Evolutionary conservation across 2,113 vertebrate species (phyloP), one percentile per base, ranked within the genome.

Genomic region (Crotalus helleri): DNA sequence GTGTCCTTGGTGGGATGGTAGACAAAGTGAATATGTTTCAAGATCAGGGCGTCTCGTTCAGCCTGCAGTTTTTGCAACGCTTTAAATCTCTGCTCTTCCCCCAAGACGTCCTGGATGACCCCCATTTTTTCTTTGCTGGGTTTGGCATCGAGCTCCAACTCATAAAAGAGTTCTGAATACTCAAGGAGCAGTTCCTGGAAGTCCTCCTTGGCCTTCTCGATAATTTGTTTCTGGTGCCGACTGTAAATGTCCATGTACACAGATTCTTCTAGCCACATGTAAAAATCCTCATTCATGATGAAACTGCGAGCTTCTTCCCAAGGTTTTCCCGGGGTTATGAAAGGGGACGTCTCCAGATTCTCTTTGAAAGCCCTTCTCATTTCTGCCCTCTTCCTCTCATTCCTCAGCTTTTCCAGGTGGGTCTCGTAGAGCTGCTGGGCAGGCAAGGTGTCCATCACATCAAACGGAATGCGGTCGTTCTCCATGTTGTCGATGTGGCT

Each of bases 61-160:
- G 99, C 99, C 85, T 99, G 99, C 11, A 99, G 98, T 96, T 99
- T 99, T 91, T 99, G 99, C 19, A 99, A 95, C 0, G 99, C 99
- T 95, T 99, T 99, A 96, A 99, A 99, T 5, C 99, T 91, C 87
- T 98, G 99, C 87, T 99, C 99, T 49, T 99, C 99, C 0, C 99
- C 99, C 94, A 99, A 87, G 4, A 99, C 98, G 1, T 99, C 99
- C 96, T 99, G 99, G 89, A 99, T 99, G 51, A 99, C 98, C 0
- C 98, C 99, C 99, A 99, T 99, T 97, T 99, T 99, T 96, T 99
- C 99, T 97, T 99, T 99, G 98, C 99, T 99, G 93, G 99, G 99
- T 57, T 99, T 99, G 49, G 99, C 99, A 91, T 99, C 99, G 3
- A 99, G 97, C 95, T 99, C 99, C 85, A 99, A 98, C 92, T 99